Base-by-base conservation (phyloP, 37 sponge, comb jelly and placozoan genomes). In the Chondrosia reniformis region DNA sequence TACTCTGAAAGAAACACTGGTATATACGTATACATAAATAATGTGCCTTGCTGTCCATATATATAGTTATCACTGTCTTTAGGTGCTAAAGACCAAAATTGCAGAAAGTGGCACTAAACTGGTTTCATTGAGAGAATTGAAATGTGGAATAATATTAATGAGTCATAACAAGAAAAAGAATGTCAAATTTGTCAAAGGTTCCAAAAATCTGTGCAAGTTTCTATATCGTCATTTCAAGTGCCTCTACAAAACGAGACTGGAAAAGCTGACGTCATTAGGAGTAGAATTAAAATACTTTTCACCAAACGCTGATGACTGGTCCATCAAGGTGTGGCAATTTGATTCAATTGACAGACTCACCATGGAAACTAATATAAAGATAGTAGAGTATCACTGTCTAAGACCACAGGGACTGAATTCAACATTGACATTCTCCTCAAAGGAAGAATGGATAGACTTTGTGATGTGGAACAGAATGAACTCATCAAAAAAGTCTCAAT, bases 241-340 rank as follows among this genome's bases (percentile, higher is more conserved):
- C 32, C 75, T 61, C 61, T 46, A 75, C 83, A 66, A 74, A 17
- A 55, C 24, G 45, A 34, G 28, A 43, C 46, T 63, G 21, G 21
- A 21, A 9, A 42, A 49, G 7, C 45, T 40, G 33, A 82, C 27
- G n/a, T 43, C 52, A 80, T 19, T 69, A 2, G 72, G 42, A 39
- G 72, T 69, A 44, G 72, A 76, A 33, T 38, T 55, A n/a, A 55
- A 76, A 56, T 33, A 45, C 57, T 54, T 49, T 33, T 76, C 57
- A 17, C 76, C 76, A 9, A 27, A 22, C 22, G 55, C 76, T 2
- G 55, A 32, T 25, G 19, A 55, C 17, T 56, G 55, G 76, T 28
- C 22, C 10, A 49, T 56, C 58, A 31, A 30, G 37, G 76, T 56
- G 57, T 56, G 76, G 58, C 8, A 13, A 13, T 59, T 25, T 13